Conservation (phyloP, 2,113 vertebrate genomes). For the Pardalotus punctatus region DNA sequence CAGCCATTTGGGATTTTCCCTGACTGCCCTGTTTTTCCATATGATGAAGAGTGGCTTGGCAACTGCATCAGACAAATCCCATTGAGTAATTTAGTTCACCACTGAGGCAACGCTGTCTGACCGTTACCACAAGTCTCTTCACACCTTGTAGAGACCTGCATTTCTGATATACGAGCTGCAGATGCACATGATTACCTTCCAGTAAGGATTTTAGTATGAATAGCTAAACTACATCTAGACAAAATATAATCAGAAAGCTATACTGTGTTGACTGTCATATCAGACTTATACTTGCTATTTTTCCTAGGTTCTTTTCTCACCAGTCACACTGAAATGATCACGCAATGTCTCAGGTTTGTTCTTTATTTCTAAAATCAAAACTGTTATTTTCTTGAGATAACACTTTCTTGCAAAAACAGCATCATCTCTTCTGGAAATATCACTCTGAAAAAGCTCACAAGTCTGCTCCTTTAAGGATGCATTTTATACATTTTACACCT, state of each 20-base stretch:
- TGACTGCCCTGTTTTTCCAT: background rate
- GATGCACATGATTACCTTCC: background rate
- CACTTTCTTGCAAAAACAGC: background rate
- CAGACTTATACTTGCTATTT: background rate
- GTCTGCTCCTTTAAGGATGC: background rate
- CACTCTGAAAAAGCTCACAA: background rate
- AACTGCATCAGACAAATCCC: background rate
- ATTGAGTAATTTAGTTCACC: background rate
- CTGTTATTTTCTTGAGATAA: slow-evolving; percentile 11
- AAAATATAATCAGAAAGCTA: slow-evolving; percentile 11
- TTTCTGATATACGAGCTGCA: background rate
- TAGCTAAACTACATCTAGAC: background rate
- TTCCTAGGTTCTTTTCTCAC: background rate
- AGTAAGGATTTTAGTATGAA: background rate
- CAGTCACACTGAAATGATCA: background rate
- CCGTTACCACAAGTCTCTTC: background rate
- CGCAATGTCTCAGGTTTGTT: background rate
- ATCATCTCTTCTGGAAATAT: background rate
- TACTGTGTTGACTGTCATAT: background rate
- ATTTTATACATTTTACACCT: background rate
- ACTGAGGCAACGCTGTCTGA: background rate
- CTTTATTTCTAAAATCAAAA: background rate
- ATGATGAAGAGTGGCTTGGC: background rate
- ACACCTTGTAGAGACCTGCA: background rate
- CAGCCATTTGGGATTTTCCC: background rate